Percentiles rank a stretch among this genome's conserved stretches.
Conservation (phyloP, 2,797 vertebrate species). For the Pantherophis vulpinus region DNA sequence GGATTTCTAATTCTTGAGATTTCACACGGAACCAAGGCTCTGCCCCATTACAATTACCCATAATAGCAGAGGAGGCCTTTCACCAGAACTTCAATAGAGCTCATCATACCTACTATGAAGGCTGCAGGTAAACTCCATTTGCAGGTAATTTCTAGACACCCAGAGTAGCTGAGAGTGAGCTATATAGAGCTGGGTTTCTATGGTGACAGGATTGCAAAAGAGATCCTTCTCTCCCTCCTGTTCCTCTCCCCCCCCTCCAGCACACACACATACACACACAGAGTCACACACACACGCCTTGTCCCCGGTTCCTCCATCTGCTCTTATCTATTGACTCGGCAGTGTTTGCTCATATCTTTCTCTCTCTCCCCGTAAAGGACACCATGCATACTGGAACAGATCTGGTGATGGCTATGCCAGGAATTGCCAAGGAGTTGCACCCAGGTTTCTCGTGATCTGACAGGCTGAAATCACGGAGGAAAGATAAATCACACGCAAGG, state of each 20-base stretch:
- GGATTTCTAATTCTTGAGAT: background rate
- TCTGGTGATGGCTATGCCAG: rapidly evolving
- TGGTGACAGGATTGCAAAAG: conserved; percentile 49
- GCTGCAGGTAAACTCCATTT: conserved; percentile 47
- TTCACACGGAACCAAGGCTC: background rate
- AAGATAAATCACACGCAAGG: background rate
- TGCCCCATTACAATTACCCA: background rate
- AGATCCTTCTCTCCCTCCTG: background rate
- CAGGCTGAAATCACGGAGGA: background rate
- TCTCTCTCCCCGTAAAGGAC: background rate
- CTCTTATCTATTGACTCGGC: conserved; percentile 49
- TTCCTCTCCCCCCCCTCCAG: background rate
- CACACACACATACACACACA: background rate
- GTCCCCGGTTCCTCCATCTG: conserved; percentile 59
- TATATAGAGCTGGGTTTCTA: conserved; percentile 61
- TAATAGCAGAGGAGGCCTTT: background rate
- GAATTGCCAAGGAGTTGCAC: background rate
- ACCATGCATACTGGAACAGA: rapidly evolving
- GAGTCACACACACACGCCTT: background rate
- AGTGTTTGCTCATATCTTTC: conserved; percentile 51
- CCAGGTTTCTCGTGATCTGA: background rate
- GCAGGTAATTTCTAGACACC: conserved; percentile 36
- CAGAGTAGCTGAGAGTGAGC: conserved; percentile 37
- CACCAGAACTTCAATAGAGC: background rate
- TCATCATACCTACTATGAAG: background rate